Evolutionary conservation across 2,797 vertebrate genomes (phyloP), one percentile per base, ranked within the genome.

Genomic region (Leucoraja ocellata): DNA sequence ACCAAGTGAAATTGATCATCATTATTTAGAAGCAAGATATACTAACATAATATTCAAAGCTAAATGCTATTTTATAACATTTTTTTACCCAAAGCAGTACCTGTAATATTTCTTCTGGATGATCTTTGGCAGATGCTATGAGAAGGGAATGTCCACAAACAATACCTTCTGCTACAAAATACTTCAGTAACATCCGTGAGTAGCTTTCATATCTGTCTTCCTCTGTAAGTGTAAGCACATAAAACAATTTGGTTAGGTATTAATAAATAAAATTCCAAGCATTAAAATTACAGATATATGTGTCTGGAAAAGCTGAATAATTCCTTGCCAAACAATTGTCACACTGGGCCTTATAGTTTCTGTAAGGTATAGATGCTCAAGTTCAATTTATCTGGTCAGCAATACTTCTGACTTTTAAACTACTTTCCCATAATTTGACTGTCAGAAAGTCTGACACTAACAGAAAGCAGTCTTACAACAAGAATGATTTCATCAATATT

Each of bases 101-200:
- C 98, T 98, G 97, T 94, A 99, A 94, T 94, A 98, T 98, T 93
- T 96, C 96, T 94, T 97, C 96, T 94, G 98, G 98, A 93, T 97
- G 97, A 93, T 98, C 97, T 94, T 96, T 97, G 95, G 98, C 97
- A 86, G 98, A 97, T 61, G 97, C 98, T 93, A 99, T 93, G 93
- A 98, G 97, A 93, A 99, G 95, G 94, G 97, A 96, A 95, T 99
- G 98, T 83, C 97, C 97, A 95, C 96, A 98, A 93, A 99, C 96
- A 93, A 98, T 94, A 94, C 99, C 99, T 95, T 99, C 99, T 61
- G 98, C 97, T 94, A 99, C 95, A 95, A 99, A 99, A 95, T 98
- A 98, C 95, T 98, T 98, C 94, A 98, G 96, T 95, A 99, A 96
- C 95, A 98, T 96, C 93, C 95, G 96, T 79, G 98, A 98, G 95